Evolutionary conservation across 2,888 invertebrate species (phyloP).

Genomic region (Ophion slaviceki): DNA sequence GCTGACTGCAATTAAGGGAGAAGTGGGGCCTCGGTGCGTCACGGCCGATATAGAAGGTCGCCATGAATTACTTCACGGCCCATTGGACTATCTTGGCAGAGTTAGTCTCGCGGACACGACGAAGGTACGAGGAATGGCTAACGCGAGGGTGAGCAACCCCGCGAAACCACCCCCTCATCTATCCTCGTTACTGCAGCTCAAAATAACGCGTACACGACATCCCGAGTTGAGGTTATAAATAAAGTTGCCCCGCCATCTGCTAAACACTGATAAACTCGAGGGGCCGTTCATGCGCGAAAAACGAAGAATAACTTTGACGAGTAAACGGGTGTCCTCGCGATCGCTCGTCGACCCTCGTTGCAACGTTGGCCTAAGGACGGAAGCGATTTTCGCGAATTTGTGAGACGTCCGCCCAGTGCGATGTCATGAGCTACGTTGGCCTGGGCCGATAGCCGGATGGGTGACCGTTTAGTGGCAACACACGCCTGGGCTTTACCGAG

Average conservation of each 20-base stretch:
- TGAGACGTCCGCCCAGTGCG: no score
- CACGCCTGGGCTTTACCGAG: no score
- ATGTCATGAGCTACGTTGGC: background rate
- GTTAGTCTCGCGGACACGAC: slow-evolving; percentile 36
- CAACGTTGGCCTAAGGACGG: background rate
- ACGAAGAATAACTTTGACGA: slow-evolving; percentile 77
- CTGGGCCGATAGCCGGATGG: background rate
- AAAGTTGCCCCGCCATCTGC: slow-evolving; percentile 77
- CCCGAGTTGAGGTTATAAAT: slow-evolving; percentile 76
- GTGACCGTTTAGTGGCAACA: no score
- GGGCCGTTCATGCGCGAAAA: slow-evolving; percentile 77
- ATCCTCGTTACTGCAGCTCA: slow-evolving; percentile 36
- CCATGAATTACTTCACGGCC: slow-evolving; percentile 59
- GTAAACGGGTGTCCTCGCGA: slow-evolving; percentile 11
- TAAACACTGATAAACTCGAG: slow-evolving; percentile 78
- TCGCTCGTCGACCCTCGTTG: background rate
- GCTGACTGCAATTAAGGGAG: background rate
- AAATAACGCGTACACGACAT: slow-evolving; percentile 51
- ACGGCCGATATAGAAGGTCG: slow-evolving; percentile 32
- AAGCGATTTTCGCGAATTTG: no score
- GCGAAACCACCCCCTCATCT: background rate
- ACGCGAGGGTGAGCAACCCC: slow-evolving; percentile 15
- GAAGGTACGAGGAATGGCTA: slow-evolving; percentile 32
- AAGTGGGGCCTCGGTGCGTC: background rate
- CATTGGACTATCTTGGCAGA: slow-evolving; percentile 60